phyloP scores from a whole-genome alignment of 2,797 vertebrate genomes.

The Discoglossus pictus region DNA sequence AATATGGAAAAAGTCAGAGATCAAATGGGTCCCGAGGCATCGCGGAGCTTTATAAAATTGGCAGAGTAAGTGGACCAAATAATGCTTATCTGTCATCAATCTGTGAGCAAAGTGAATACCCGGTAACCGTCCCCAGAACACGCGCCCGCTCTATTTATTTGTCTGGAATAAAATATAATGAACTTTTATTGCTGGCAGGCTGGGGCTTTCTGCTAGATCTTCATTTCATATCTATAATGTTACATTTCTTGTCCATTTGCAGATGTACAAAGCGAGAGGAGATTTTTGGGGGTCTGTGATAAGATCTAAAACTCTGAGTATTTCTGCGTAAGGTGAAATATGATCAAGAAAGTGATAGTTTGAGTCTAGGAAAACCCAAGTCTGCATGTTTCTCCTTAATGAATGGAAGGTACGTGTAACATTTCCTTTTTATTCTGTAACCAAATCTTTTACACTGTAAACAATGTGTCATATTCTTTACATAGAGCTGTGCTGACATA shows the following conservation, averaged over 20 bases:
- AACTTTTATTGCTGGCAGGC: slow-evolving; percentile 25
- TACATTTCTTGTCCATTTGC: slow-evolving; percentile 25
- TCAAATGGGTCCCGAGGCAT: slow-evolving; percentile 15
- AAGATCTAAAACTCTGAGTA: slow-evolving; percentile 36
- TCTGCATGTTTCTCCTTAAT: neutral
- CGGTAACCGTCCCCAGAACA: slow-evolving; percentile 4
- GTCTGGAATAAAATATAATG: slow-evolving; percentile 24
- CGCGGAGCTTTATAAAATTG: slow-evolving; percentile 16
- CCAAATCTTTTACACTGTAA: slow-evolving; percentile 10
- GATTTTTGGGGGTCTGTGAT: slow-evolving; percentile 29
- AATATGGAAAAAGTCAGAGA: slow-evolving; percentile 11
- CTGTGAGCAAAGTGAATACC: slow-evolving; percentile 26
- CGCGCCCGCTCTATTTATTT: slow-evolving; percentile 2
- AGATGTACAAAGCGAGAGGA: neutral
- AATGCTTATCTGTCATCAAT: slow-evolving; percentile 27
- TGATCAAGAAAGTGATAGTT: slow-evolving; percentile 19
- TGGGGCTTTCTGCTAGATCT: slow-evolving; percentile 13
- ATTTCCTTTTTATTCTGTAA: slow-evolving; percentile 33
- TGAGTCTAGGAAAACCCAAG: slow-evolving; percentile 6
- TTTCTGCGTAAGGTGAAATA: slow-evolving; percentile 42
- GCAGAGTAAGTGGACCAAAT: slow-evolving; percentile 11
- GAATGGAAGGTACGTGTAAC: slow-evolving; percentile 25
- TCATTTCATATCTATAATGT: slow-evolving; percentile 14
- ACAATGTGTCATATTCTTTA: slow-evolving; percentile 24
- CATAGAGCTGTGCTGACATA: slow-evolving; percentile 5